Conservation (phyloP, 2,113 vertebrate species). For the Chaetodon trifascialis region DNA sequence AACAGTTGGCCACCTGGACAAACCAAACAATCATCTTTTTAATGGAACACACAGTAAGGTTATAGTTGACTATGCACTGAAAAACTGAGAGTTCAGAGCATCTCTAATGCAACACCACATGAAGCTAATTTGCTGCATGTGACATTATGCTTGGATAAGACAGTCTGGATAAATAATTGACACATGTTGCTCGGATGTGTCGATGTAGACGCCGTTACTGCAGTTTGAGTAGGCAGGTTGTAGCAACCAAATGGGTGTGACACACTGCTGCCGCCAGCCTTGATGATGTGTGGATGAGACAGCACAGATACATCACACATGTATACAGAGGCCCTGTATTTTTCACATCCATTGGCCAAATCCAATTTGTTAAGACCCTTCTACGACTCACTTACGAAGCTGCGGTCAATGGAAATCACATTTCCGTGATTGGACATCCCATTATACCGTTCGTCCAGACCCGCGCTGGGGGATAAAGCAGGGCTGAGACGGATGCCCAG, state of each 20-base stretch:
- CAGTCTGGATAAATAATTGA: conserved; percentile 13
- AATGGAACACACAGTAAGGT: background rate
- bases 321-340: conserved; percentile 80
- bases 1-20: background rate
- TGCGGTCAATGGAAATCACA: conserved; percentile 87
- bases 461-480: conserved; percentile 79
- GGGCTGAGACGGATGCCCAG: conserved; percentile 79
- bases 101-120: background rate
- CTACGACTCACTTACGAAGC: conserved; percentile 88
- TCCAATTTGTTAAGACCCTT: conserved; percentile 88
- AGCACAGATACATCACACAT: conserved; percentile 76
- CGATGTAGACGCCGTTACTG: conserved; percentile 23
- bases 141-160: background rate
- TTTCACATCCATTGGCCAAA: conserved; percentile 87
- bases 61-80: background rate
- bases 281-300: conserved; percentile 80
- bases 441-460: conserved; percentile 86
- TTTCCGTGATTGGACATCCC: conserved; percentile 90
- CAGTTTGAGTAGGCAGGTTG: conserved; percentile 39
- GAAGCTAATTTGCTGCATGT: background rate
- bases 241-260: conserved; percentile 63
- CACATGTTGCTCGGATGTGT: conserved; percentile 8
- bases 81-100: background rate
- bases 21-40: background rate
- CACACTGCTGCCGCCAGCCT: conserved; percentile 62